Percentiles rank a stretch among this genome's conserved stretches.
These are phyloP conservation scores for Pollenia angustigena DNA, from an alignment of 2,888 invertebrate genomes.

Conservation along the genomic window DNA sequence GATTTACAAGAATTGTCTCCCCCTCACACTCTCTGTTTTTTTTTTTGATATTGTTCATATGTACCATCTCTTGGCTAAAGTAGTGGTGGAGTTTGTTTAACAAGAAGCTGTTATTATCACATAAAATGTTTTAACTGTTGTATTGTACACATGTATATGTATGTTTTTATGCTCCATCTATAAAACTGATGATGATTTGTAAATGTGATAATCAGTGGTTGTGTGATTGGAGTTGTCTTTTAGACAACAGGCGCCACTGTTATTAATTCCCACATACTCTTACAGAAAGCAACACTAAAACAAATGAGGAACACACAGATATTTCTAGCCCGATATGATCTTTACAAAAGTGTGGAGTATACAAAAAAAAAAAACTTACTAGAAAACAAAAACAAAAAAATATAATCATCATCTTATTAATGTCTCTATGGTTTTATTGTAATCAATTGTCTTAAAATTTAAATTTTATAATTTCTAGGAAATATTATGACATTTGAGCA, in stretches of 20 bases:
- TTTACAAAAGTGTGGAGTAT: conserved; percentile 41
- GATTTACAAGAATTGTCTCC: conserved; percentile 28
- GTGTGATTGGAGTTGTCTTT: conserved; percentile 55
- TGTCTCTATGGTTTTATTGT: conserved; percentile 63
- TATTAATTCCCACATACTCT: conserved; percentile 67
- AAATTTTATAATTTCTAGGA: conserved; percentile 78
- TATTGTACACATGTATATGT: not conserved
- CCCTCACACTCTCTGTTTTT: not conserved
- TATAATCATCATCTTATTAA: conserved; percentile 57
- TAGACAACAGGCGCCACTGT: conserved; percentile 63
- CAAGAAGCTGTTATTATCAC: conserved; percentile 67
- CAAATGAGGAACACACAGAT: conserved; percentile 64
- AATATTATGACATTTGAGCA: conserved; percentile 82
- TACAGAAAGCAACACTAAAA: conserved; percentile 18
- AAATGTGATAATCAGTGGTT: conserved; percentile 62
- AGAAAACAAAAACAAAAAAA: conserved; percentile 9
- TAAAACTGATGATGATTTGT: conserved; percentile 56
- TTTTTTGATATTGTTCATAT: not conserved
- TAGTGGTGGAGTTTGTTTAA: conserved; percentile 30
- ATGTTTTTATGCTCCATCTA: not conserved
- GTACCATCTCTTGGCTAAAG: too few relatives aligned
- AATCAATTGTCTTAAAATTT: conserved; percentile 70
- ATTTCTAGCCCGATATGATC: conserved; percentile 62
- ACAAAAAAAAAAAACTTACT: not conserved
- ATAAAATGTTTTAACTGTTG: conserved; percentile 52